Evolutionary conservation across 2,888 invertebrate genomes (phyloP), one percentile per base, ranked within the genome.

Genomic region (Stenodera caucasica): DNA sequence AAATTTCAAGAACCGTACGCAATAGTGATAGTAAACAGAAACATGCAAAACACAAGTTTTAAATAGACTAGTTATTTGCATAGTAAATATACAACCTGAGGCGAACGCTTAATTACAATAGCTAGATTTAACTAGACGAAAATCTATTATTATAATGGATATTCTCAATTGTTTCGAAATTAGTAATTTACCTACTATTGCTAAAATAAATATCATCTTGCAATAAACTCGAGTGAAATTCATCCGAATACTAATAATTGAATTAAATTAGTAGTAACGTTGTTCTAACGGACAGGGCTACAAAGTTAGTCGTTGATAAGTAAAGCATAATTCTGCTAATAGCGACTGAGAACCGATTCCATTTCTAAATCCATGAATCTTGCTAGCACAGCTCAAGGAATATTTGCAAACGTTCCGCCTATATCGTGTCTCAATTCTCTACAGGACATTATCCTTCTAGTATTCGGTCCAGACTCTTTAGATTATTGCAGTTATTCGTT

Each of bases 331-430:
- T 64, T 61, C 57, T 54, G 58, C 55, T 68, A 67, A 70, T 70
- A 67, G 66, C 62, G 64, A 61, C 65, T 58, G 59, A 67, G 65
- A 58, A 56, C 65, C 62, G 71, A 72, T 70, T 72, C 70, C 67
- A 68, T n/a, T 72, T 74, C 72, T 58, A 67, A 71, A 70, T 74
- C 73, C 75, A 76, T 75, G 75, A 75, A 76, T 77, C 75, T 77
- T 73, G 72, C 71, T 70, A 74, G 73, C 72, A 72, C 71, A 70
- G 72, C 72, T 72, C 72, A 73, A 73, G 74, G 75, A 77, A 76
- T 76, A 77, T 75, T 75, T 72, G 73, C 75, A 66, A 70, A 60
- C 67, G 75, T 60, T 67, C 75, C 78, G 77, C 78, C 78, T 75
- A 75, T 77, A 73, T 70, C 75, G 68, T 77, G 77, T 76, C 73